Base-by-base conservation (phyloP, 2,113 vertebrate species). In the Sinocyclocheilus anophthalmus region DNA sequence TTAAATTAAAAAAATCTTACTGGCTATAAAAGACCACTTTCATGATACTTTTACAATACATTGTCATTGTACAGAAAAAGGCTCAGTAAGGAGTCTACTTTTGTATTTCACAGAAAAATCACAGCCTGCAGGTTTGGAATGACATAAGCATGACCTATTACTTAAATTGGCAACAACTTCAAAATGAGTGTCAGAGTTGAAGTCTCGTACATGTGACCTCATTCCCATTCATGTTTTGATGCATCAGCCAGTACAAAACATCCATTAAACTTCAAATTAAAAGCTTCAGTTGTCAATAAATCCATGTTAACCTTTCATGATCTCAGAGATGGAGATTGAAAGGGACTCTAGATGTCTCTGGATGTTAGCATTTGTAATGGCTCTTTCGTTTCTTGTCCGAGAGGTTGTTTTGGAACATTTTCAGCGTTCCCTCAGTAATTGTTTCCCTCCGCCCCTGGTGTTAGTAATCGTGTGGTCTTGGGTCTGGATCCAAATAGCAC, bases 401-500 rank as follows among this genome's bases (percentile, higher is more conserved):
- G 61, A 39, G 16, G n/a, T 48, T 73, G 55, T 86, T 81, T 65
- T 80, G 69, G 78, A 76, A 81, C 10, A 13, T 61, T 81, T 81
- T 86, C 42, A 22, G 50, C 24, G 59, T 75, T 65, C 55, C 16
- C 76, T 77, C 26, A 65, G 78, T 86, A 76, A 86, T 86, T 75
- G 42, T 61, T 73, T 81, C 67, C 78, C 70, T 81, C 37, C 11
- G 30, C 20, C 53, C 24, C 57, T 82, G 42, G 4, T 82, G 14
- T n/a, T 82, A 45, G 63, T 81, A 75, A 72, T 45, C 42, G 12
- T 75, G 67, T 61, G 65, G 53, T 75, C 77, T 75, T 53, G n/a
- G 50, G 45, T 72, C 26, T 75, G 61, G 37, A 82, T 67, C 80
- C 26, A 73, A 72, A 73, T 61, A 30, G 53, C n/a, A 30, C 33